Percentiles rank a stretch among this genome's conserved stretches.
Evolutionary conservation across 1,140 invertebrate species (phyloP).

Genomic region (Bombus superbus): DNA sequence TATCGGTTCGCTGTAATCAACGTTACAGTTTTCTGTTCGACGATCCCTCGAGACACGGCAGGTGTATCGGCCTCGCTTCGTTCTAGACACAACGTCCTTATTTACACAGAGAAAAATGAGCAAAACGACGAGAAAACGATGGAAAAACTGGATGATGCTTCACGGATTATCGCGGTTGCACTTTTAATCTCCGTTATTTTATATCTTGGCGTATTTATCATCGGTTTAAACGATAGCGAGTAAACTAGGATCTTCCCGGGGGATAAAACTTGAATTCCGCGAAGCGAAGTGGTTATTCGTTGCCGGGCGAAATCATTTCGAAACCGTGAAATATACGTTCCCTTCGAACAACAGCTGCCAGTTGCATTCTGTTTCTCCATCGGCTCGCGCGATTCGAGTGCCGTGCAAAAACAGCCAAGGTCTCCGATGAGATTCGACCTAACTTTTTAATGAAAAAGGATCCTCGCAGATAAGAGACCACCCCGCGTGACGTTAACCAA

Average conservation of each 20-base stretch:
- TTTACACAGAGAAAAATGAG: not conserved
- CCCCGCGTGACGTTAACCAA: constrained; percentile 45
- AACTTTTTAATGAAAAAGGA: not conserved
- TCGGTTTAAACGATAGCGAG: constrained; percentile 13
- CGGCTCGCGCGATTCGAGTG: not conserved
- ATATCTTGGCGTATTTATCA: constrained; percentile 32
- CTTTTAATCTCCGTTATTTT: constrained; percentile 43
- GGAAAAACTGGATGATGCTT: not conserved
- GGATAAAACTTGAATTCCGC: not conserved
- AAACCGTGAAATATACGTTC: not conserved
- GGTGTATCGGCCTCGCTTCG: not conserved
- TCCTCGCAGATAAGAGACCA: constrained; percentile 24
- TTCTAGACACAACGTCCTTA: not conserved
- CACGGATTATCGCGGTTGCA: constrained; percentile 24
- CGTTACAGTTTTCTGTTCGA: not conserved
- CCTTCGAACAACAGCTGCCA: not conserved
- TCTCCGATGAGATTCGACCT: not conserved
- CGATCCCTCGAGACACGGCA: not conserved
- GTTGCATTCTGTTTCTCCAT: too few species aligned
- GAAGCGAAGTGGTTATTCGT: not conserved
- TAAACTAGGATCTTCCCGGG: constrained; percentile 11
- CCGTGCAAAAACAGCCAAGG: not conserved
- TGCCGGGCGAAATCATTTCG: constrained; percentile 10
- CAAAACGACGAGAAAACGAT: not conserved
- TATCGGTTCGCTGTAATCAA: constrained; percentile 28